Evolutionary conservation across 2,113 vertebrate genomes (phyloP), one percentile per base, ranked within the genome.

Genomic region (Forbesichthys papilliferus): DNA sequence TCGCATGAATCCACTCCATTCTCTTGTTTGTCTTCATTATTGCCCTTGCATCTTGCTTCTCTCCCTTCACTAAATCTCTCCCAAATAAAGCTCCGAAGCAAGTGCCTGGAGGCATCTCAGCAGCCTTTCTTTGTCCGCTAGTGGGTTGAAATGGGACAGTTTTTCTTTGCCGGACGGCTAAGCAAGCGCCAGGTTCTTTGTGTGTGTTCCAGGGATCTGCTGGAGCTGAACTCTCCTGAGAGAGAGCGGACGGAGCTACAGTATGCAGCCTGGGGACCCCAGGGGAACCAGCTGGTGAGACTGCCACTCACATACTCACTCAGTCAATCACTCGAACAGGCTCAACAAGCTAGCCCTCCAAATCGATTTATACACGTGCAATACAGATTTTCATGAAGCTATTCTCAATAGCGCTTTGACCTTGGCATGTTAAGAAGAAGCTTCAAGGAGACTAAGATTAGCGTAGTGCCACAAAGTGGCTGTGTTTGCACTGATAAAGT

Each of bases 251-350:
- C 86, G 5, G 74, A 13, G 27, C 74, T 94, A 5, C 93, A 94
- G 64, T 93, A 87, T 9, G 92, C 93, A 14, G 86, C 84, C 33
- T 95, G 94, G 94, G 94, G 94, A 33, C 90, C 92, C 10, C 90
- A 89, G 53, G 91, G 91, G 68, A 94, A 88, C 80, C 94, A 95
- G 83, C 83, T 95, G 88, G 94, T 95, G 63, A 88, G 91, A 18
- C 63, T 48, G 16, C n/a, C 46, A 1, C 51, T 62, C 9, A 2
- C 54, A 61, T 12, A 48, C 72, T 59, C 13, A 52, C 48, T 57
- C 27, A 27, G 27, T 27, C 27, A 27, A 27, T 27, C 27, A 27
- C 27, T 27, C 2, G 27, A 27, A 27, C 27, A 27, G 27, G 27
- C 27, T 16, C n/a, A 13, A 34, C 61, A 3, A 47, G 36, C 36